These are phyloP conservation scores for Nyctereutes procyonoides DNA, from an alignment of 2,113 vertebrate species.

Conservation along the genomic window DNA sequence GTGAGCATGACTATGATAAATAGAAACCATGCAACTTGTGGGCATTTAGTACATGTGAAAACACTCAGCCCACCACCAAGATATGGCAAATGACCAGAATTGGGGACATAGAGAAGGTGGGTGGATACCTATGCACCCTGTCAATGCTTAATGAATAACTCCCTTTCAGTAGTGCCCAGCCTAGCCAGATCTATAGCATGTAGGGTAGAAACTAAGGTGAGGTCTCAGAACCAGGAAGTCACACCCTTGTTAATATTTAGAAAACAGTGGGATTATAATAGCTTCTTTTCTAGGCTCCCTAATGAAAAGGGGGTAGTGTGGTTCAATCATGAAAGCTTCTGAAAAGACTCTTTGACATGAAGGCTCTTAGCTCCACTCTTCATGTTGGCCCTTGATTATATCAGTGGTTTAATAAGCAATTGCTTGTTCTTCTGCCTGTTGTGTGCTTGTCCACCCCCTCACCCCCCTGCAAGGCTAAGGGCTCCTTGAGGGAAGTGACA, in stretches of 20 bases:
- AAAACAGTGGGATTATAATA: not conserved
- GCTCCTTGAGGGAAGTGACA: not conserved
- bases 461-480: not conserved
- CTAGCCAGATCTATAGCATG: not conserved
- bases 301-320: constrained; percentile 45
- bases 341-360: constrained; percentile 35
- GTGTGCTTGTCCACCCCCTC: not conserved
- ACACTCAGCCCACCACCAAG: not conserved
- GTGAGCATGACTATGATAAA: not conserved
- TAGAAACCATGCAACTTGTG: not conserved
- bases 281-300: constrained; percentile 18
- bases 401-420: not conserved
- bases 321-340: not conserved
- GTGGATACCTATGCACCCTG: not conserved
- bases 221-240: not conserved
- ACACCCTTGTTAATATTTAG: constrained; percentile 30
- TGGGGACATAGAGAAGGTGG: not conserved
- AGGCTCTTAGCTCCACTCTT: not conserved
- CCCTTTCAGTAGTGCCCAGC: not conserved
- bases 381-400: not conserved
- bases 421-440: not conserved
- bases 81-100: not conserved
- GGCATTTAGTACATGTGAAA: not conserved
- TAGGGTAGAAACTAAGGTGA: not conserved
- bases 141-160: constrained; percentile 29